Evolutionary conservation across 2,888 invertebrate species (phyloP), one percentile per base, ranked within the genome.

Genomic region (Spialia ferax): DNA sequence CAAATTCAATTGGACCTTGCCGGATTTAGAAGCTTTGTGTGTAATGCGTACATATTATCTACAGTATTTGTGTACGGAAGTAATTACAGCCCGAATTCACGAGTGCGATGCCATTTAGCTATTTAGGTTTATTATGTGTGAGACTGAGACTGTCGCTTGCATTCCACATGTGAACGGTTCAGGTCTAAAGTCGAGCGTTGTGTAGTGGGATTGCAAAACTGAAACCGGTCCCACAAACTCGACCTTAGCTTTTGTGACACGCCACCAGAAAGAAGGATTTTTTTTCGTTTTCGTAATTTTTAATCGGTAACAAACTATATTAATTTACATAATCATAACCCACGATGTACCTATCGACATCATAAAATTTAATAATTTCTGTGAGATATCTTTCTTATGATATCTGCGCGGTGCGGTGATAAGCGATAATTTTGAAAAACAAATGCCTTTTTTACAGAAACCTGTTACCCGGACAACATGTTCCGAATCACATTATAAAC

Each of bases 1-100:
- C 70, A 69, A 73, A 73, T 72, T 71, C 62, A 71, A 69, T 68
- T 63, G 68, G 73, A 75, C 75, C 73, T 74, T 72, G 74, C 66
- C 57, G 70, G 66, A 59, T 69, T 72, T 71, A 54, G 54, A 68
- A 8, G 35, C 68, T 48, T 56, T 55, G 42, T n/a, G n/a, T n/a
- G n/a, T n/a, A n/a, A n/a, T n/a, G n/a, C n/a, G n/a, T n/a, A n/a
- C n/a, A n/a, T n/a, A n/a, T n/a, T n/a, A n/a, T n/a, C n/a, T n/a
- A 29, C 50, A 55, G 18, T n/a, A 23, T 32, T 48, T 50, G 56
- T 57, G 20, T 59, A 59, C 65, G 61, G 63, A 62, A 54, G 57
- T 32, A 26, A 59, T 63, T 68, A 52, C 7, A 6, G 62, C 50
- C 8, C 15, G 18, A 20, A 15, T 13, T 32, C 64, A 48, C 42